Base-by-base conservation (phyloP, 1,140 invertebrate species). In the Zaprionus nigranus region DNA sequence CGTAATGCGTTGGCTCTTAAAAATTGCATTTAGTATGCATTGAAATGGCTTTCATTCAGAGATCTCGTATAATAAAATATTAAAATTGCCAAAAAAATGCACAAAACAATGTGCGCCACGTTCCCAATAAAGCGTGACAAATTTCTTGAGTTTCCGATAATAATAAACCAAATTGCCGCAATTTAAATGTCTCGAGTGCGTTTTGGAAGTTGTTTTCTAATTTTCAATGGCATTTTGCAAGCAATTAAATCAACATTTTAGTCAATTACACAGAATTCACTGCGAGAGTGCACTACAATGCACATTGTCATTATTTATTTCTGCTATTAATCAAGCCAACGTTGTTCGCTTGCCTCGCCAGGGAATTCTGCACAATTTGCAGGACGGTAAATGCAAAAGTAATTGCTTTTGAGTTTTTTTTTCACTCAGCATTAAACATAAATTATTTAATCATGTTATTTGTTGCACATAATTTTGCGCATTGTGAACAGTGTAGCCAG, bases 11-110 rank as follows among this genome's bases (percentile, higher is more conserved):
- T 51, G 24, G 66, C 53, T 78, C 79, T 70, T 87, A 87, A 87
- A 86, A 82, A 87, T 87, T 87, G 84, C 84, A 88, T 88, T 90
- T 84, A 90, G 75, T 90, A 88, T 88, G 84, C 75, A 88, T 88
- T 88, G 84, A 88, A 84, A 69, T 72, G 69, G 59, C 24, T 57
- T 54, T 70, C 65, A 38, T 59, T 57, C 72, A 70, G 76, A 54
- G 43, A 85, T 67, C 53, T 58, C 26, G 51, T 54, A 72, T 72
- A 78, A 84, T 88, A 78, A 88, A 84, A 88, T 88, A 81, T 88
- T 78, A 61, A 87, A 77, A 88, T 87, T 75, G 67, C 30, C 5
- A 67, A 56, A 26, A 69, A 57, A 54, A 62, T 46, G 13, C 34
- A 26, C 20, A 60, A 24, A 51, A 40, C 28, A 26, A 66, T 77